Conservation (phyloP, 2,113 vertebrate genomes). For the Sisor rabdophorus region DNA sequence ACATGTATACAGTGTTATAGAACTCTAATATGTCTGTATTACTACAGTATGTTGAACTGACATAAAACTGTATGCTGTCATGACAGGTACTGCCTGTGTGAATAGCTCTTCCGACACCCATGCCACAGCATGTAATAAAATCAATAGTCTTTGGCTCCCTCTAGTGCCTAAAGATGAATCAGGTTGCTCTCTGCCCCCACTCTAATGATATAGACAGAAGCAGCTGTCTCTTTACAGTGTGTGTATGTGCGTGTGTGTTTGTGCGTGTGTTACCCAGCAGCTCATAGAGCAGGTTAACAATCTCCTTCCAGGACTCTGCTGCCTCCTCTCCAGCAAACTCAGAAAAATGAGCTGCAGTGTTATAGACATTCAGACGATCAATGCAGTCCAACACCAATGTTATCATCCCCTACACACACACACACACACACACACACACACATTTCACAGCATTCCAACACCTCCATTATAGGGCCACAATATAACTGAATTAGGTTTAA, state of each 20-base stretch:
- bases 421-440: slow-evolving; percentile 10
- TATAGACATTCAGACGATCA: slow-evolving; percentile 87
- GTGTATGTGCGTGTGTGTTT: slow-evolving; percentile 6
- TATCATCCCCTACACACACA: slow-evolving; percentile 80
- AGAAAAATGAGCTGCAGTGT: slow-evolving; percentile 86
- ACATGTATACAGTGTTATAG: not conserved
- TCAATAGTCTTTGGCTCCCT: not conserved
- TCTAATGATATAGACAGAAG: not conserved
- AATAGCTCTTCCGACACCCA: too few species aligned
- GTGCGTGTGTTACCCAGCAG: slow-evolving; percentile 71
- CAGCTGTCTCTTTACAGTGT: not conserved
- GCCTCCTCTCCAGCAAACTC: slow-evolving; percentile 89
- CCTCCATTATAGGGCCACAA: not conserved
- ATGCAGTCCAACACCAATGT: slow-evolving; percentile 84
- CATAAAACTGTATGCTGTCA: too few species aligned
- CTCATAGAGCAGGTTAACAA: slow-evolving; percentile 87
- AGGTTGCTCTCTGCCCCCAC: not conserved
- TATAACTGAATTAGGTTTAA: not conserved
- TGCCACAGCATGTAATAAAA: too few species aligned
- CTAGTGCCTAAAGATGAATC: not conserved
- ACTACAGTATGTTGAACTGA: too few species aligned
- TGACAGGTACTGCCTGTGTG: too few species aligned
- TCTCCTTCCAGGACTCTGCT: slow-evolving; percentile 89
- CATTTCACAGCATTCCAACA: not conserved
- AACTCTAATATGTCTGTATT: too few species aligned